phyloP scores from a whole-genome alignment of 2,113 vertebrate genomes.

The Oreochromis tanganicae region DNA sequence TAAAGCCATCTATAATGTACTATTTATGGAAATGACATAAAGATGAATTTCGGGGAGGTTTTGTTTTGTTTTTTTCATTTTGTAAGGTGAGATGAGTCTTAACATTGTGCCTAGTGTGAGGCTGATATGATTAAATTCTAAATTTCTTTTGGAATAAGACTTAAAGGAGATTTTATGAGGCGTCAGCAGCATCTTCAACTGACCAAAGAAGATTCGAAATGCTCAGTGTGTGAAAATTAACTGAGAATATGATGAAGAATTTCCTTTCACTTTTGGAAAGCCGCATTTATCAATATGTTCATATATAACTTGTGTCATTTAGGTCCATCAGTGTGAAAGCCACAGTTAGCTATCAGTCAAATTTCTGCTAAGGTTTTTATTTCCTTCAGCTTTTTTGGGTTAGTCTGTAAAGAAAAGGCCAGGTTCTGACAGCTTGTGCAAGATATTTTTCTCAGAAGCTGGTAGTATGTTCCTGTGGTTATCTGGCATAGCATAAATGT shows the following conservation, averaged over 20 bases:
- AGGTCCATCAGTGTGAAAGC: neutral
- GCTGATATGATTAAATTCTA: neutral
- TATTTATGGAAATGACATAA: neutral
- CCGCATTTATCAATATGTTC: neutral
- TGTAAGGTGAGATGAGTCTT: neutral
- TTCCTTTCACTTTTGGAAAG: neutral
- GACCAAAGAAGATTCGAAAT: neutral
- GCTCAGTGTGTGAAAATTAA: neutral
- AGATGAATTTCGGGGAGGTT: neutral
- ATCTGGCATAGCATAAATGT: neutral
- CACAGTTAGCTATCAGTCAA: neutral
- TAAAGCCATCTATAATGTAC: neutral
- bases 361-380: neutral
- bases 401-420: neutral
- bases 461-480: accelerated
- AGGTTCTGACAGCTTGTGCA: neutral
- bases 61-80: neutral
- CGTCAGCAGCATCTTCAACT: neutral
- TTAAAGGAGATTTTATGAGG: neutral
- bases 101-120: neutral
- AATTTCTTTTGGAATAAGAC: neutral
- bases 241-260: neutral
- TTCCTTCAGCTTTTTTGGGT: neutral
- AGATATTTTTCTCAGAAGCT: neutral
- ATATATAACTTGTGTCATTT: accelerated